Conservation (phyloP, 2,797 vertebrate genomes). For the Cichlasoma orientale region DNA sequence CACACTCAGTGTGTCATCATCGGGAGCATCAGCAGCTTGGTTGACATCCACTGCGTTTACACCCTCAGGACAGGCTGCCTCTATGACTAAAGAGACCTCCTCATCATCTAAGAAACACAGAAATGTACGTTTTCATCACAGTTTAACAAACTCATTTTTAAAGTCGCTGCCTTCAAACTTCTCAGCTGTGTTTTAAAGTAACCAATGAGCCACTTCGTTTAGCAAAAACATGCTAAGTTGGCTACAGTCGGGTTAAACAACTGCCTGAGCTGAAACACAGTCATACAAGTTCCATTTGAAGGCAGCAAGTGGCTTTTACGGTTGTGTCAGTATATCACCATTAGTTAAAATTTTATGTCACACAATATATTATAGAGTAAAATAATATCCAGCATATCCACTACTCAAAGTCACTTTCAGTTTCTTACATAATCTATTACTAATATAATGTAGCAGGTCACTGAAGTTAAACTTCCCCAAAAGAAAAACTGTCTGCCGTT, state of each 20-base stretch:
- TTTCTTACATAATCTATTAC: background rate
- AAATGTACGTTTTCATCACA: background rate
- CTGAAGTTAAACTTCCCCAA: background rate
- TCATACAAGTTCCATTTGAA: background rate
- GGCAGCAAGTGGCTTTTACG: background rate
- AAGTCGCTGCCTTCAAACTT: background rate
- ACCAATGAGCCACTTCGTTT: background rate
- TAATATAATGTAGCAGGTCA: background rate
- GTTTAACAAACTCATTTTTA: background rate
- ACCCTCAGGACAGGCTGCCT: conserved; percentile 77
- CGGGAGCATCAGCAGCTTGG: conserved; percentile 30
- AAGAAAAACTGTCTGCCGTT: background rate
- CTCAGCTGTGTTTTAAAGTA: background rate
- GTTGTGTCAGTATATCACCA: background rate
- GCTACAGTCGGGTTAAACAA: background rate
- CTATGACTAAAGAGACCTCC: conserved; percentile 88
- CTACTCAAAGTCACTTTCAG: background rate
- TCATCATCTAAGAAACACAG: conserved; percentile 87
- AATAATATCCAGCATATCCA: background rate
- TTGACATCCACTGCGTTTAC: conserved; percentile 71
- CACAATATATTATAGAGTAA: background rate
- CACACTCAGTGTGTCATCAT: conserved; percentile 78
- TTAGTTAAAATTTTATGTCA: background rate
- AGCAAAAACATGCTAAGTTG: background rate
- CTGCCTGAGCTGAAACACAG: background rate